phyloP scores from a whole-genome alignment of 2,113 vertebrate species.

The Entomyzon cyanotis region DNA sequence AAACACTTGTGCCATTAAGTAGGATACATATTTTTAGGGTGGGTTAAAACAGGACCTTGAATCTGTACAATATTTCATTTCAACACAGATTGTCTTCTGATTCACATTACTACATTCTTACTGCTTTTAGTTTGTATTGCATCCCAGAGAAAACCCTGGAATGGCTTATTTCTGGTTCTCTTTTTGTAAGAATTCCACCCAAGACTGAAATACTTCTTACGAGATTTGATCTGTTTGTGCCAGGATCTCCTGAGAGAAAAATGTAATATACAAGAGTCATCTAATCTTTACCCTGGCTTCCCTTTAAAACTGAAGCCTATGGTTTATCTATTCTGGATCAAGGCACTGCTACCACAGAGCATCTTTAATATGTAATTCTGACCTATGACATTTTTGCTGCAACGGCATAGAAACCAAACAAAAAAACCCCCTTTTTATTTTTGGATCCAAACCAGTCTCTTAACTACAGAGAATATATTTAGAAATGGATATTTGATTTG shows the following conservation, averaged over 20 bases:
- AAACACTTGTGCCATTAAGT: neutral
- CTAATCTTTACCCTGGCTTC: neutral
- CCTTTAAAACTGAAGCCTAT: neutral
- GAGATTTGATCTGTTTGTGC: neutral
- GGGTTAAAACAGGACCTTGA: neutral
- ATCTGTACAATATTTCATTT: neutral
- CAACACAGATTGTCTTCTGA: neutral
- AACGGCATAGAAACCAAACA: neutral
- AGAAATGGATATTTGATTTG: neutral
- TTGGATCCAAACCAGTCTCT: neutral
- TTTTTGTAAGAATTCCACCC: neutral
- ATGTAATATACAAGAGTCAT: neutral
- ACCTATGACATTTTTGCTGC: neutral
- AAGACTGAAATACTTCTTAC: neutral
- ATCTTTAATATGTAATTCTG: neutral
- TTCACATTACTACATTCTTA: neutral
- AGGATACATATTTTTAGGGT: neutral
- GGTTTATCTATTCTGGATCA: constrained; percentile 9
- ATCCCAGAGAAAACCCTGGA: neutral
- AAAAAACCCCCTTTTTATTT: accelerated
- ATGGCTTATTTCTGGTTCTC: neutral
- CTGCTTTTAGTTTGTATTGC: neutral
- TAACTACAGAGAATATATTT: neutral
- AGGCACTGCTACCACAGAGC: neutral
- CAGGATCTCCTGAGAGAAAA: neutral